Evolutionary conservation across 2,888 invertebrate genomes (phyloP).

Genomic region (Chouioia cunea): DNA sequence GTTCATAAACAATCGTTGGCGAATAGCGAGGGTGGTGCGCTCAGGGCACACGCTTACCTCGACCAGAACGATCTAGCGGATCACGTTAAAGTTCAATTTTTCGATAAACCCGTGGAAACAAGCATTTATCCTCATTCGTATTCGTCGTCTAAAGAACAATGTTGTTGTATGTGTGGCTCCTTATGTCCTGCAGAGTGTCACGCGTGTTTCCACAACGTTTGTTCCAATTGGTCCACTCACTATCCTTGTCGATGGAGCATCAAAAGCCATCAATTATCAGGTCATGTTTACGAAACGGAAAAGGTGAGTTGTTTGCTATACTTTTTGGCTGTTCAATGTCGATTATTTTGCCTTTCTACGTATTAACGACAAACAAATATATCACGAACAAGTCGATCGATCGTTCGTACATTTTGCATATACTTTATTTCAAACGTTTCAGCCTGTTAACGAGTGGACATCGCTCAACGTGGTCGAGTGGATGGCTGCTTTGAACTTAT

Average conservation of each 20-base stretch:
- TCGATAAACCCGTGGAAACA: too few species aligned
- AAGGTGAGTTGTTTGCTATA: constrained; percentile 58
- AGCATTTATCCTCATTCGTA: too few species aligned
- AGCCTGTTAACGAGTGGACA: constrained; percentile 80
- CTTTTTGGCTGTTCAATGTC: background rate
- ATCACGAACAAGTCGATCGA: background rate
- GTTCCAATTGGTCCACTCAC: constrained; percentile 66
- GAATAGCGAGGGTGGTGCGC: background rate
- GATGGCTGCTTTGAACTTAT: constrained; percentile 82
- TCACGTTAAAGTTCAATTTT: too few species aligned
- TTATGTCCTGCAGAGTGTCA: constrained; percentile 76
- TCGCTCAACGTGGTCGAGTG: constrained; percentile 79
- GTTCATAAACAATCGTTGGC: background rate
- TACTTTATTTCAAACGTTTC: constrained; percentile 48
- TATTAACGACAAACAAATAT: background rate
- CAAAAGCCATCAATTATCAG: constrained; percentile 63
- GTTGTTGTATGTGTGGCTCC: constrained; percentile 76
- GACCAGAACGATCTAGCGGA: too few species aligned
- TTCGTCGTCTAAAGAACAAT: constrained; percentile 53
- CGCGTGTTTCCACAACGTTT: constrained; percentile 75
- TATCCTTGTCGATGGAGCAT: constrained; percentile 66
- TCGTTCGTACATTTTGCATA: background rate
- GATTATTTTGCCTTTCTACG: background rate
- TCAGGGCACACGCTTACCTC: too few species aligned
- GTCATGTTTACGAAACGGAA: constrained; percentile 64